These are phyloP conservation scores for Drosophila pseudoobscura DNA, from an alignment of 1,140 invertebrate species.

Conservation along the genomic window DNA sequence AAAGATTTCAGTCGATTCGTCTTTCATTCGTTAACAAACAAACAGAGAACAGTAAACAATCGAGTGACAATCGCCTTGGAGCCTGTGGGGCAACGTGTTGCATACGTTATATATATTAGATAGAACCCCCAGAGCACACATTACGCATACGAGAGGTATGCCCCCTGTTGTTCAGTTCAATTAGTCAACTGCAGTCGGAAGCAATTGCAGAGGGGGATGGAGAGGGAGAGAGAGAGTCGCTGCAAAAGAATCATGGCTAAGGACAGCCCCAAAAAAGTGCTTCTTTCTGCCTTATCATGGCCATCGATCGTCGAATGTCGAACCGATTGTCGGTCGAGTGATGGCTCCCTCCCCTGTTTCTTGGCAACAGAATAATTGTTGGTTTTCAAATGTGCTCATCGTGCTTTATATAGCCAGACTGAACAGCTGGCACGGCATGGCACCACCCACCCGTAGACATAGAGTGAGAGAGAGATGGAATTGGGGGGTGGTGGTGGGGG, in stretches of 20 bases:
- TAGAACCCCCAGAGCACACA: constrained; percentile 3
- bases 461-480: background rate
- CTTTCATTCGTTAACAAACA: too few species aligned
- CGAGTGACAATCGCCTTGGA: background rate
- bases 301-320: constrained; percentile 34
- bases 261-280: constrained; percentile 47
- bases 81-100: constrained; percentile 34
- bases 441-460: constrained; percentile 30
- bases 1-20: too few species aligned
- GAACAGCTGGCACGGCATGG: constrained; percentile 52
- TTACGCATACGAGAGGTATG: constrained; percentile 74
- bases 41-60: too few species aligned
- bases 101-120: constrained; percentile 41
- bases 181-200: constrained; percentile 36
- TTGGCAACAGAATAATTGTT: constrained; percentile 43
- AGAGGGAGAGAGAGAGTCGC: constrained; percentile 15
- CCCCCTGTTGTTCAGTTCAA: constrained; percentile 4
- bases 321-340: constrained; percentile 1
- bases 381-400: constrained; percentile 60
- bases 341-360: constrained; percentile 16
- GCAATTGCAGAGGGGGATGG: constrained; percentile 6
- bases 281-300: constrained; percentile 57
- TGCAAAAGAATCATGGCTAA: constrained; percentile 46
- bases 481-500: too few species aligned
- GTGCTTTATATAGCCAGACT: constrained; percentile 57